These are phyloP conservation scores for Pycnomerus fuliginosus DNA, from an alignment of 2,888 invertebrate species.

Conservation along the genomic window DNA sequence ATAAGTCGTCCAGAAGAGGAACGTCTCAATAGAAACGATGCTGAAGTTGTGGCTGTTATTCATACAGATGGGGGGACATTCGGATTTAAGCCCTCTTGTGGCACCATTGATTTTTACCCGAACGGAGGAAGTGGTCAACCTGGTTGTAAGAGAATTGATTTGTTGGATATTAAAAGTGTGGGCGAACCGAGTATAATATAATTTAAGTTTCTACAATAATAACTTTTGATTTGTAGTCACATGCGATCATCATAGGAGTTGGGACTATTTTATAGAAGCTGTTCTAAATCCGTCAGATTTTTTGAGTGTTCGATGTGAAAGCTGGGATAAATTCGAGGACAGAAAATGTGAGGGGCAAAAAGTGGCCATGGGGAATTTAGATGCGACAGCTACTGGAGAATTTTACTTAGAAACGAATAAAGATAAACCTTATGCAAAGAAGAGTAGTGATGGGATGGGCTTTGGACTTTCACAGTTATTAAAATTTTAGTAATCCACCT, in stretches of 20 bases:
- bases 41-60: slow-evolving; percentile 41
- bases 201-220: neutral
- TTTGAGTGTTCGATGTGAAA: slow-evolving; percentile 32
- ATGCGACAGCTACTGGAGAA: slow-evolving; percentile 29
- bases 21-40: slow-evolving; percentile 37
- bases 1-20: slow-evolving; percentile 31
- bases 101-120: slow-evolving; percentile 44
- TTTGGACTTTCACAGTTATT: too few species aligned
- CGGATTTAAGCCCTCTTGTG: slow-evolving; percentile 33
- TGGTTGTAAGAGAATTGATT: slow-evolving; percentile 39
- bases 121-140: slow-evolving; percentile 44
- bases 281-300: slow-evolving; percentile 34
- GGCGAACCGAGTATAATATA: slow-evolving; percentile 33
- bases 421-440: slow-evolving; percentile 31
- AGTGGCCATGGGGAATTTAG: slow-evolving; percentile 36
- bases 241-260: slow-evolving; percentile 38
- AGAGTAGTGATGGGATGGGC: too few species aligned
- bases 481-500: too few species aligned
- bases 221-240: slow-evolving; percentile 29
- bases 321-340: slow-evolving; percentile 28
- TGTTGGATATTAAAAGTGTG: slow-evolving; percentile 19
- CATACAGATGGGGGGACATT: slow-evolving; percentile 42
- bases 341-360: slow-evolving; percentile 30
- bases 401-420: slow-evolving; percentile 40
- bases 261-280: slow-evolving; percentile 38